Conservation (phyloP, 1,140 invertebrate genomes). For the Drosophila pectinifera region DNA sequence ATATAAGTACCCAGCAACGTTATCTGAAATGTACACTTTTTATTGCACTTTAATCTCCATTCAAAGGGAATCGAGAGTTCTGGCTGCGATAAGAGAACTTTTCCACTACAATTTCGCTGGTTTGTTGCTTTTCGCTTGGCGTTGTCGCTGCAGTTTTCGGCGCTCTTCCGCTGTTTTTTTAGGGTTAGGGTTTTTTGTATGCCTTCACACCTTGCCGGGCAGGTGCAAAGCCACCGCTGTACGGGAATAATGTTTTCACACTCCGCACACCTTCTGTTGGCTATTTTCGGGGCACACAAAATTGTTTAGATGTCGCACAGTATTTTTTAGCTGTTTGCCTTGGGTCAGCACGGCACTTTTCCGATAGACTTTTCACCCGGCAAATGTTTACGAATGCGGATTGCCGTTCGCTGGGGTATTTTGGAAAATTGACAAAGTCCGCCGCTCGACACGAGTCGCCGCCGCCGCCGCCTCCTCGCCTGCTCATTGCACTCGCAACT, state of each 20-base stretch:
- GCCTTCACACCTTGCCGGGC: slow-evolving; percentile 40
- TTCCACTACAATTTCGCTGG: slow-evolving; percentile 21
- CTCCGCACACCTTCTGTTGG: slow-evolving; percentile 58
- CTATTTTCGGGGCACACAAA: slow-evolving; percentile 65
- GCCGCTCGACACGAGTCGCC: slow-evolving; percentile 28
- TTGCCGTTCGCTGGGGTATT: slow-evolving; percentile 35
- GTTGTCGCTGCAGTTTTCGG: slow-evolving; percentile 24
- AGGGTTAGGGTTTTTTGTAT: slow-evolving; percentile 9
- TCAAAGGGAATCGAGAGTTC: slow-evolving; percentile 7
- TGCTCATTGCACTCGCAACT: slow-evolving; percentile 72
- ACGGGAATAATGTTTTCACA: slow-evolving; percentile 22
- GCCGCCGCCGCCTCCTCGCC: slow-evolving; percentile 18
- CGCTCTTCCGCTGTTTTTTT: slow-evolving; percentile 5
- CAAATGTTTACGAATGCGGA: slow-evolving; percentile 61
- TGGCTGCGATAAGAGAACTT: neutral
- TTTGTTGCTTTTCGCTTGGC: slow-evolving; percentile 34
- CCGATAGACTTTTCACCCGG: slow-evolving; percentile 32
- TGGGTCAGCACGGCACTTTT: slow-evolving; percentile 8
- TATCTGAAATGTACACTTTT: neutral
- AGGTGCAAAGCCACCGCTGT: slow-evolving; percentile 14
- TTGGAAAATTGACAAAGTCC: slow-evolving; percentile 54
- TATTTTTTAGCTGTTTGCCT: slow-evolving; percentile 39
- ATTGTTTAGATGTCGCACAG: slow-evolving; percentile 59
- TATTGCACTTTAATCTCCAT: neutral
- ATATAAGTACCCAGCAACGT: neutral